Evolutionary conservation across 92 coral and sea anemone species (phyloP).

Genomic region (Porites cylindrica): DNA sequence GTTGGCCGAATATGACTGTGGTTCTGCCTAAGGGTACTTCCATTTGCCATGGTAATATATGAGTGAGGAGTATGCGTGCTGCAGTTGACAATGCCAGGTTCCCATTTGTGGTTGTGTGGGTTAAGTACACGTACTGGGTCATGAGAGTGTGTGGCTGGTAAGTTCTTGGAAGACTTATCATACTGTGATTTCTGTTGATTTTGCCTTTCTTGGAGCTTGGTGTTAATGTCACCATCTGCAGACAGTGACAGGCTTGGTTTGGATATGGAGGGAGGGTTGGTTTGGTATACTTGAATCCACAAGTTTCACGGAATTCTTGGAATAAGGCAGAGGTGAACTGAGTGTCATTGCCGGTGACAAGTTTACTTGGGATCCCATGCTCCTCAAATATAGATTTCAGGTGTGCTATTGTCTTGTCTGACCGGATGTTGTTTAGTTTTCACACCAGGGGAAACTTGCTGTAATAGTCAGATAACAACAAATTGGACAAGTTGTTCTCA

Average conservation of each 20-base stretch:
- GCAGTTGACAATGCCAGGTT: constrained; percentile 7
- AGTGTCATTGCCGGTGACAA: constrained; percentile 72
- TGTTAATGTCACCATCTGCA: constrained; percentile 36
- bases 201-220: constrained; percentile 58
- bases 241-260: constrained; percentile 27
- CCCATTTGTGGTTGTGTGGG: neutral
- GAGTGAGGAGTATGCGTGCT: neutral
- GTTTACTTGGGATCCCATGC: constrained; percentile 66
- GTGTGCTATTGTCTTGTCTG: constrained; percentile 58
- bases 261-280: constrained; percentile 71
- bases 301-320: constrained; percentile 58
- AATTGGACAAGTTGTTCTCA: constrained; percentile 64
- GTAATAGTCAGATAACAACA: constrained; percentile 62
- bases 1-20: neutral
- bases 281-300: constrained; percentile 70
- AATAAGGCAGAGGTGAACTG: constrained; percentile 71
- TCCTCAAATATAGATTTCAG: constrained; percentile 75
- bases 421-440: constrained; percentile 58
- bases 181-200: constrained; percentile 51
- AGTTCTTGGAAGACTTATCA: constrained; percentile 31
- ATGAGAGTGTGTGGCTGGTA: constrained; percentile 31
- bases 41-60: neutral
- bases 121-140: constrained; percentile 37
- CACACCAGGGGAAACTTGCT: constrained; percentile 69
- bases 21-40: neutral